Percentiles rank a stretch among this genome's conserved stretches.
phyloP scores from a whole-genome alignment of 2,888 invertebrate species.

The Baronia brevicornis region DNA sequence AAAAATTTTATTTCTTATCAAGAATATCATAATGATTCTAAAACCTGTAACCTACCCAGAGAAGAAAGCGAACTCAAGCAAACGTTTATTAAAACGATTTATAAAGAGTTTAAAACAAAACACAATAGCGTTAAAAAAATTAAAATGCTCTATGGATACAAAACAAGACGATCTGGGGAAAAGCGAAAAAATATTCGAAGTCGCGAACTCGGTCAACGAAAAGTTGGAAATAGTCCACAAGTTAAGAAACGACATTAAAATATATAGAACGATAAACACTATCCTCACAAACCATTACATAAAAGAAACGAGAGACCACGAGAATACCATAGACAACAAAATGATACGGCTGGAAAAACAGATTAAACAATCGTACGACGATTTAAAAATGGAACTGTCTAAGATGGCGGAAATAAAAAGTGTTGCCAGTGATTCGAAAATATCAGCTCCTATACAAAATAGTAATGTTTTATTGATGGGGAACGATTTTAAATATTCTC shows the following conservation, averaged over 20 bases:
- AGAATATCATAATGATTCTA: constrained; percentile 31
- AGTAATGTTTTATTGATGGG: constrained; percentile 54
- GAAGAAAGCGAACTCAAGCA: constrained; percentile 34
- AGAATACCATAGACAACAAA: constrained; percentile 48
- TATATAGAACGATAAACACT: constrained; percentile 63
- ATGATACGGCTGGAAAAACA: constrained; percentile 51
- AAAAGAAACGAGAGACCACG: constrained; percentile 57
- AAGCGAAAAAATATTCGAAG: constrained; percentile 44
- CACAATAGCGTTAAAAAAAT: constrained; percentile 49
- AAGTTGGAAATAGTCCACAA: constrained; percentile 62
- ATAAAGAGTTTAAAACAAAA: constrained; percentile 52
- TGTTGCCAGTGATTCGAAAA: constrained; percentile 38
- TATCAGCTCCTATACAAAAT: constrained; percentile 45
- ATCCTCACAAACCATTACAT: constrained; percentile 65
- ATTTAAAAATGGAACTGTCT: constrained; percentile 42
- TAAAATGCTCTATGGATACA: constrained; percentile 45
- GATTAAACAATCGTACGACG: constrained; percentile 51
- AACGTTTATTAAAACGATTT: constrained; percentile 43
- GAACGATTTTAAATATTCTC: constrained; percentile 46
- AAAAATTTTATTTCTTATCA: too few relatives aligned
- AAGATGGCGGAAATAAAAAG: constrained; percentile 35
- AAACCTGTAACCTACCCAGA: constrained; percentile 24
- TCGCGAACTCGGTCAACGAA: constrained; percentile 55
- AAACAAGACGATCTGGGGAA: constrained; percentile 35
- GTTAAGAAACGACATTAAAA: constrained; percentile 63